phyloP scores from a whole-genome alignment of 2,113 vertebrate species.

The Oreochromis spilurus region DNA sequence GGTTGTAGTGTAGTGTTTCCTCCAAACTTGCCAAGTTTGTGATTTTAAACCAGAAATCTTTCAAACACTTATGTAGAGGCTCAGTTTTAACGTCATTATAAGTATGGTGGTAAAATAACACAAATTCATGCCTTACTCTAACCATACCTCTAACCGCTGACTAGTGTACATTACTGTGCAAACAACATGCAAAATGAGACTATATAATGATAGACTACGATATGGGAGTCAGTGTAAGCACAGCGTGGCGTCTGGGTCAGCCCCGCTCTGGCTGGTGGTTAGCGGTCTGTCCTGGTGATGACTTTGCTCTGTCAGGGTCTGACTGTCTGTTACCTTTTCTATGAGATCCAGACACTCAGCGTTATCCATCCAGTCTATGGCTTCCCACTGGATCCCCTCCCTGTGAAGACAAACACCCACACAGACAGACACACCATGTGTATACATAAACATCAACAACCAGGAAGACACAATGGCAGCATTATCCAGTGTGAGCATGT shows the following conservation, averaged over 20 bases:
- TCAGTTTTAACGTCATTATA: constrained; percentile 6
- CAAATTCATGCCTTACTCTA: constrained; percentile 23
- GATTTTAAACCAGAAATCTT: neutral
- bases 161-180: constrained; percentile 54
- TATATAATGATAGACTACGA: constrained; percentile 49
- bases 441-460: constrained; percentile 44
- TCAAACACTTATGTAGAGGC: neutral
- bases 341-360: constrained; percentile 92
- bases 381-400: constrained; percentile 91
- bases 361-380: constrained; percentile 96
- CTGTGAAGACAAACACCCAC: constrained; percentile 58
- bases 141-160: constrained; percentile 16
- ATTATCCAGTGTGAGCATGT: constrained; percentile 61
- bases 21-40: neutral
- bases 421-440: constrained; percentile 16
- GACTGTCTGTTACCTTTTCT: constrained; percentile 79
- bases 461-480: constrained; percentile 41
- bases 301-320: constrained; percentile 10
- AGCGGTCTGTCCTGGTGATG: constrained; percentile 24
- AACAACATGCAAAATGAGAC: constrained; percentile 53
- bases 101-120: constrained; percentile 40
- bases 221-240: constrained; percentile 47
- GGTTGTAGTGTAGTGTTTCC: neutral
- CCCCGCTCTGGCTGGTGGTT: constrained; percentile 41
- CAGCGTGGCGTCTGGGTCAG: constrained; percentile 48